phyloP scores from a whole-genome alignment of 92 coral and sea anemone species.

The Muricea muricata region DNA sequence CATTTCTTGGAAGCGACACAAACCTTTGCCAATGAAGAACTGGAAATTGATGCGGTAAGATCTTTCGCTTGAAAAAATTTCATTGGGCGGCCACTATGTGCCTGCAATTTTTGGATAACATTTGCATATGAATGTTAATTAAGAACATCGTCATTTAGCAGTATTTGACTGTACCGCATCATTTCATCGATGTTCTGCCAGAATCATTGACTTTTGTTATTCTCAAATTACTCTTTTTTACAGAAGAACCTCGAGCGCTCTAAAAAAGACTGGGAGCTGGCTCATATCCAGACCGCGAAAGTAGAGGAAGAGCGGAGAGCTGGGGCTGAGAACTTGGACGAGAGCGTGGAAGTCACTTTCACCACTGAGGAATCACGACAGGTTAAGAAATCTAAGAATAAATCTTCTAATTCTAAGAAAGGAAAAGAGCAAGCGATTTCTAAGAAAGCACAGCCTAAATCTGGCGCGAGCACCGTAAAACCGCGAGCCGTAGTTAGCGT shows the following conservation, averaged over 20 bases:
- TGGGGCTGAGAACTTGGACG: constrained; percentile 89
- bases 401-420: constrained; percentile 69
- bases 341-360: constrained; percentile 81
- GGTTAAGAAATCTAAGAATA: constrained; percentile 96
- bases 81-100: no score
- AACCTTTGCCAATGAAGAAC: constrained; percentile 84
- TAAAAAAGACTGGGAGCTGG: constrained; percentile 98
- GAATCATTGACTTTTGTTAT: no score
- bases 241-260: constrained; percentile 92
- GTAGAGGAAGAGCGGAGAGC: constrained; percentile 95
- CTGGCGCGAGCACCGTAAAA: constrained; percentile 57
- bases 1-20: constrained; percentile 90
- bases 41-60: constrained; percentile 86
- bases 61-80: no score
- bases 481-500: constrained; percentile 60
- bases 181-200: no score
- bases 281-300: constrained; percentile 85
- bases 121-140: no score
- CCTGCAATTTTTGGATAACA: no score
- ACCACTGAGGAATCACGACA: constrained; percentile 91
- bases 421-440: constrained; percentile 76
- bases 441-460: constrained; percentile 82
- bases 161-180: no score
- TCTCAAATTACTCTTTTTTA: no score
- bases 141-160: no score